Percentiles rank a stretch among this genome's conserved stretches.
Evolutionary conservation across 2,888 invertebrate species (phyloP).

Genomic region (Nymphalis urticae): DNA sequence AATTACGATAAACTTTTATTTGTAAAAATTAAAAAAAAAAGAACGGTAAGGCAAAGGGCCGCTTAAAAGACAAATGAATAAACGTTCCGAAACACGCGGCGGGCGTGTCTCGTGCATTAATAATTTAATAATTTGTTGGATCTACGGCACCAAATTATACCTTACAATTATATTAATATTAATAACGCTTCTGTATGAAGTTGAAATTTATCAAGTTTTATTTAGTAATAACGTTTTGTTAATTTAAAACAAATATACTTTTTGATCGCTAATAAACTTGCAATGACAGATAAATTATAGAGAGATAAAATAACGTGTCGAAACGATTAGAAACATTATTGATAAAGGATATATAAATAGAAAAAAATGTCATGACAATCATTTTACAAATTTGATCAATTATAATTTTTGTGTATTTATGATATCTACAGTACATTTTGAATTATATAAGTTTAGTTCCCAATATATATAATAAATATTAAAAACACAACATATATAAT

Average conservation of each 20-base stretch:
- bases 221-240: neutral
- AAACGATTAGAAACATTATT: too few species aligned
- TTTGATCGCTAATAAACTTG: too few species aligned
- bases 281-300: too few species aligned
- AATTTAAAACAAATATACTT: neutral
- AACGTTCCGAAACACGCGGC: constrained; percentile 64
- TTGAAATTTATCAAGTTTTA: constrained; percentile 9
- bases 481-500: too few species aligned
- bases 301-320: too few species aligned
- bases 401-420: too few species aligned
- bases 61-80: constrained; percentile 72
- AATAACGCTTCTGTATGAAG: constrained; percentile 53
- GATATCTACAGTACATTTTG: too few species aligned
- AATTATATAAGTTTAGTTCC: too few species aligned
- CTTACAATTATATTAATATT: constrained; percentile 78
- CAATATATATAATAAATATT: too few species aligned
- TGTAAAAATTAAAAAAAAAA: constrained; percentile 49
- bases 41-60: constrained; percentile 53
- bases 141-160: constrained; percentile 73
- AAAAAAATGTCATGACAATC: too few species aligned
- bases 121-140: constrained; percentile 80
- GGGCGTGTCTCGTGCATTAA: constrained; percentile 75
- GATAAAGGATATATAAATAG: too few species aligned
- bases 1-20: constrained; percentile 59
- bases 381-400: too few species aligned